These are phyloP conservation scores for Corythaixoides concolor DNA, from an alignment of 2,113 vertebrate species.

Conservation along the genomic window DNA sequence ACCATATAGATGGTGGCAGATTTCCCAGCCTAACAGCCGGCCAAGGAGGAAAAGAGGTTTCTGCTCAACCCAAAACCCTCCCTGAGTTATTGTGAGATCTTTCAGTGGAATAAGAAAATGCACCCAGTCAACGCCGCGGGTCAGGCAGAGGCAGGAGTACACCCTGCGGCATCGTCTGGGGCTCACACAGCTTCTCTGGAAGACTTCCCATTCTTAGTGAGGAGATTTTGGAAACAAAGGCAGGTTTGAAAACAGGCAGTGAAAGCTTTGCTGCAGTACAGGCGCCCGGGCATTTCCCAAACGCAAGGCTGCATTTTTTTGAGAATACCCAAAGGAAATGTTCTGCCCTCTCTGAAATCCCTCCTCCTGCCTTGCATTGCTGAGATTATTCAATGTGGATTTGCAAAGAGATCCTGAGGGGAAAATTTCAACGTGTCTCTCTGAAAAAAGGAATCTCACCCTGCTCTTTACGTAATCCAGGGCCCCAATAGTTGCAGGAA, in stretches of 20 bases:
- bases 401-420: neutral
- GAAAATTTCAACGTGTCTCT: neutral
- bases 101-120: neutral
- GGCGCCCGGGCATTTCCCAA: neutral
- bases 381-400: neutral
- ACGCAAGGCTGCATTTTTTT: neutral
- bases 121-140: accelerated
- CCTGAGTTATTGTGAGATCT: neutral
- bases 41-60: neutral
- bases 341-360: conserved; percentile 9
- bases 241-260: neutral
- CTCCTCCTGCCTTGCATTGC: neutral
- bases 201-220: neutral
- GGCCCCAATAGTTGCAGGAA: neutral
- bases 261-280: neutral
- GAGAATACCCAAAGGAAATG: conserved; percentile 11
- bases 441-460: conserved; percentile 1
- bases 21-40: neutral
- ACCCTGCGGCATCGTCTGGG: neutral
- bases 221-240: neutral
- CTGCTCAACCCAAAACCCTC: neutral
- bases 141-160: neutral
- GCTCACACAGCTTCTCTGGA: neutral
- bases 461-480: neutral
- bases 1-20: accelerated